Base-by-base conservation (phyloP, 2,888 invertebrate genomes). In the Platerodrilus igneus region DNA sequence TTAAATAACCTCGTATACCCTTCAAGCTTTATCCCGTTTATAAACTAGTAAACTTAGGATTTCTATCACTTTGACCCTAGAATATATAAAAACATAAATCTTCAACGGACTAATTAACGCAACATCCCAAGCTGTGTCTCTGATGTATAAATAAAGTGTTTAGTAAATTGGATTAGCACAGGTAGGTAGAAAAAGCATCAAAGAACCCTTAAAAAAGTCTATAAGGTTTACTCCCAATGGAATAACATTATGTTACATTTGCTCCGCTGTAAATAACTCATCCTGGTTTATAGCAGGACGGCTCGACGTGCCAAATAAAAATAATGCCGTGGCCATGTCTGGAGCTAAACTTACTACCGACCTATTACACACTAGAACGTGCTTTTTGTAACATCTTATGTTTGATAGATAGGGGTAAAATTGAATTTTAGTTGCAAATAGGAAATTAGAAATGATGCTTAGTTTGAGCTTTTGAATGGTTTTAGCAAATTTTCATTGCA, bases 301-400 rank as follows among this genome's bases (percentile, higher is more conserved):
- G 43, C 46, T 48, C 45, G 50, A 54, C 48, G 51, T 46, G 44
- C 39, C 51, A 50, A 56, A 56, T 56, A 56, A 56, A 56, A 56
- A 55, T 56, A 56, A 56, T 56, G 56, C 56, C 53, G 50, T 56
- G 52, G 52, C 56, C 51, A 48, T 56, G 56, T 56, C 54, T 41
- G 52, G 52, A 50, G 52, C 50, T 52, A 52, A 50, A 49, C 37
- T 39, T 41, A 39, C 50, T 53, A 42, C 37, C 45, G 29, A 29
- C 37, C 45, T 42, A 45, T 45, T 48, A 45, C 35, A 37, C 27
- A 32, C 29, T 35, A 22, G 35, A 36, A 41, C 41, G 45, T 46
- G 46, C 42, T 42, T 39, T 41, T 45, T 40, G 33, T 36, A 23
- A 42, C 32, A 37, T 37, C 30, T 42, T 45, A 42, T 48, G 42